Evolutionary conservation across 2,888 invertebrate species (phyloP), one percentile per base, ranked within the genome.

Genomic region (Torymus texanus): DNA sequence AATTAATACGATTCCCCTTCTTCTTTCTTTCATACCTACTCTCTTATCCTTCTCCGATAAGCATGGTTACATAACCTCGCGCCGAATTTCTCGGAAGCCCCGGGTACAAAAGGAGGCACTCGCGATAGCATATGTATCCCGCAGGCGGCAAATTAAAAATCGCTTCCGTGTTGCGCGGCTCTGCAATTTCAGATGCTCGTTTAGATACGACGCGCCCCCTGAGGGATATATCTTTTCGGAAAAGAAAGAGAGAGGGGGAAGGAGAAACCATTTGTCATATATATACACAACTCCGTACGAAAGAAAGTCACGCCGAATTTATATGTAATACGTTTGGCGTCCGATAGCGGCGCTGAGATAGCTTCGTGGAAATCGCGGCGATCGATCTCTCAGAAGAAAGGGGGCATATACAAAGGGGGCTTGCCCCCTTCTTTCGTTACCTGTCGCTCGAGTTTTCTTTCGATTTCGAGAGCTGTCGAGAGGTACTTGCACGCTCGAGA

Each of bases 161-260:
- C 71, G 79, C 79, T 79, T 79, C 79, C 77, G 79, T 79, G 74
- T 81, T 81, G 72, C 66, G 73, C 61, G 21, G 21, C 14, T 2
- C 24, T 80, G 85, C 84, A 85, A 86, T 86, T 87, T 85, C 84
- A 86, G 88, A 88, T 88, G 83, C 85, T 86, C 87, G 87, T 88
- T 88, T 86, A 86, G 88, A 88, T 88, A 86, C 82, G 71, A 4
- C 5, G 67, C 51, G 24, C 21, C 5, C 41, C 41, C 41, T 41
- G 8, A 41, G 41, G 41, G 41, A 8, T 41, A 8, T 41, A 41
- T 41, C 4, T 62, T 65, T 66, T 59, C 55, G 18, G 63, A n/a
- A 59, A 79, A 65, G 14, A 50, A 12, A 14, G 11, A 83, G 18
- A 59, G 80, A 65, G 14, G 58, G 12, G 11, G 11, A 83, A 83